Evolutionary conservation across 92 coral and sea anemone genomes (phyloP).

Genomic region (Pocillopora grandis): DNA sequence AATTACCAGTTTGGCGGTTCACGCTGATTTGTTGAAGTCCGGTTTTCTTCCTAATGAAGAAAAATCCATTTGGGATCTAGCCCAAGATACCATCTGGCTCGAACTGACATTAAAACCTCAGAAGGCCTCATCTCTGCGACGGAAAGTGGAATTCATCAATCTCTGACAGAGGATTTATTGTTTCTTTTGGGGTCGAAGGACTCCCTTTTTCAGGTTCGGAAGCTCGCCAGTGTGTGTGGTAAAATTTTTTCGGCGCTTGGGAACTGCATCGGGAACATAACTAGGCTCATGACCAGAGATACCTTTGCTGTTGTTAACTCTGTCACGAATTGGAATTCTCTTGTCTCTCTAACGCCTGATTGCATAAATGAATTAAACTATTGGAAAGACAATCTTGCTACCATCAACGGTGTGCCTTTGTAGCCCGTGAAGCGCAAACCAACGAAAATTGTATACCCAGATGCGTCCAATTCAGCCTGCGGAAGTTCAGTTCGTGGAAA

Average conservation of each 20-base stretch:
- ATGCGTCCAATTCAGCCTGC: conserved; percentile 58
- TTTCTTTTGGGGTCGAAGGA: not conserved
- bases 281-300: conserved; percentile 40
- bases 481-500: conserved; percentile 42
- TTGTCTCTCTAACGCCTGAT: conserved; percentile 12
- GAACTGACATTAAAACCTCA: conserved; percentile 27
- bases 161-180: not conserved
- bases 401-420: conserved; percentile 38
- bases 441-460: conserved; percentile 46
- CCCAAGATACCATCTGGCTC: conserved; percentile 33
- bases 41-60: conserved; percentile 50
- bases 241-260: conserved; percentile 46
- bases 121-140: conserved; percentile 21
- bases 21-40: conserved; percentile 36
- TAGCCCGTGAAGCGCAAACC: conserved; percentile 45
- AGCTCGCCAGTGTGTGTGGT: conserved; percentile 31
- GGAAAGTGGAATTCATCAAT: conserved; percentile 7
- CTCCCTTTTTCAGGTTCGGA: conserved; percentile 25
- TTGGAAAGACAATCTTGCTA: conserved; percentile 33
- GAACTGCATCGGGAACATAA: conserved; percentile 53
- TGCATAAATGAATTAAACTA: conserved; percentile 30
- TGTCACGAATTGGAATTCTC: conserved; percentile 36
- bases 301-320: conserved; percentile 27
- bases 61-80: conserved; percentile 49
- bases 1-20: conserved; percentile 28